A percentile compares a stretch with the other conserved stretches of the same genome.
Evolutionary conservation across 1,140 invertebrate genomes (phyloP).

Genomic region (Trichoplusia ni): DNA sequence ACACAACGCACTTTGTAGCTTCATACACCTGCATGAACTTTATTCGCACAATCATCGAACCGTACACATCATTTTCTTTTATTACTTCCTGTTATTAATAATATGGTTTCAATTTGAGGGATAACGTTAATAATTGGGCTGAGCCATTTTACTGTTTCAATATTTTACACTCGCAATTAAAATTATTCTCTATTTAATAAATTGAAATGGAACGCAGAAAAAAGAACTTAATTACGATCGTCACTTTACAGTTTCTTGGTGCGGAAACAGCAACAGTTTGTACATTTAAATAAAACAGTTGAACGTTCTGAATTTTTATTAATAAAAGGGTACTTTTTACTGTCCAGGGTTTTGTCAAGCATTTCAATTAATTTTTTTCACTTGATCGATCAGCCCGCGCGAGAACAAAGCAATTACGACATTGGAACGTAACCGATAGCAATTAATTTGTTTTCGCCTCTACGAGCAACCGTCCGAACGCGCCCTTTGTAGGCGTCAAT

Average conservation of each 20-base stretch:
- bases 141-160: too few relatives aligned
- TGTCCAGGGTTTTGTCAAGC: conserved; percentile 46
- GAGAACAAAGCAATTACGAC: conserved; percentile 71
- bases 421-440: conserved; percentile 68
- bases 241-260: background rate
- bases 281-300: conserved; percentile 14
- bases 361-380: conserved; percentile 73
- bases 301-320: conserved; percentile 8
- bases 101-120: too few relatives aligned
- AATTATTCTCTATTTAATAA: too few relatives aligned
- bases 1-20: too few relatives aligned
- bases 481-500: conserved; percentile 67
- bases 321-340: conserved; percentile 25
- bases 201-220: too few relatives aligned
- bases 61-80: too few relatives aligned
- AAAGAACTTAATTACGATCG: background rate
- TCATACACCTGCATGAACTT: too few relatives aligned
- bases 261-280: conserved; percentile 5
- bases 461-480: conserved; percentile 57
- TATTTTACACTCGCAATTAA: too few relatives aligned
- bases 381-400: conserved; percentile 63
- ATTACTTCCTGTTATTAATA: too few relatives aligned
- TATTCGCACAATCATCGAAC: too few relatives aligned
- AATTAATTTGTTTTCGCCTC: conserved; percentile 76
- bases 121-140: too few relatives aligned